Conservation (phyloP, 2,113 vertebrate genomes). For the Elephantulus edwardii region DNA sequence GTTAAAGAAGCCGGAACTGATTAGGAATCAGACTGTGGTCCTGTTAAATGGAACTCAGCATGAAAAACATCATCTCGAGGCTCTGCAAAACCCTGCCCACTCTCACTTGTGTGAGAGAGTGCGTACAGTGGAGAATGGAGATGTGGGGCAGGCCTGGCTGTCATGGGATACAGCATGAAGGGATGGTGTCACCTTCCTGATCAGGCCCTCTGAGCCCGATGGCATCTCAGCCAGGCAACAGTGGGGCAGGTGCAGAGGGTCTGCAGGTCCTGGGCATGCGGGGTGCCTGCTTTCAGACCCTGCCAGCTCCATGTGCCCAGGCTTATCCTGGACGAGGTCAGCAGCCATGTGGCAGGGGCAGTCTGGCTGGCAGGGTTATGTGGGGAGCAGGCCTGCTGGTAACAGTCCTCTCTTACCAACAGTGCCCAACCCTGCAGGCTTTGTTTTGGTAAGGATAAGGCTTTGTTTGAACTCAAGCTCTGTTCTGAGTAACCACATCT, state of each 20-base stretch:
- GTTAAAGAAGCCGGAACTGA: background rate
- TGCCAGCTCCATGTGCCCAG: rapidly evolving
- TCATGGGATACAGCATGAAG: background rate
- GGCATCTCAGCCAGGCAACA: background rate
- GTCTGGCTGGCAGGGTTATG: background rate
- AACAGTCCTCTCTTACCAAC: background rate
- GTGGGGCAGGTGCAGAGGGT: rapidly evolving
- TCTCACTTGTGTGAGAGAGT: background rate
- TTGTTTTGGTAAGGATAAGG: background rate
- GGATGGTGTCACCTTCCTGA: background rate
- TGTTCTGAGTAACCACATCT: background rate
- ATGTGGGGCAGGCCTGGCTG: background rate
- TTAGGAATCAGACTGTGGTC: background rate
- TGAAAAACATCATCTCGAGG: background rate
- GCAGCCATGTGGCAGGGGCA: background rate
- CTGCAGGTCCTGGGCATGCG: background rate
- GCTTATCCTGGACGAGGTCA: background rate
- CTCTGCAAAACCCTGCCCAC: background rate
- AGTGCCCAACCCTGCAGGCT: background rate
- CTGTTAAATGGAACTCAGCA: rapidly evolving
- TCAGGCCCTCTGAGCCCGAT: background rate
- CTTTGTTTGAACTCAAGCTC: background rate
- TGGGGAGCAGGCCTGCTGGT: background rate
- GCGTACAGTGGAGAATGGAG: background rate
- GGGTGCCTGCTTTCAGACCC: background rate